Evolutionary conservation across 2,797 vertebrate species (phyloP).

Genomic region (Mormyrus proboscirostris): DNA sequence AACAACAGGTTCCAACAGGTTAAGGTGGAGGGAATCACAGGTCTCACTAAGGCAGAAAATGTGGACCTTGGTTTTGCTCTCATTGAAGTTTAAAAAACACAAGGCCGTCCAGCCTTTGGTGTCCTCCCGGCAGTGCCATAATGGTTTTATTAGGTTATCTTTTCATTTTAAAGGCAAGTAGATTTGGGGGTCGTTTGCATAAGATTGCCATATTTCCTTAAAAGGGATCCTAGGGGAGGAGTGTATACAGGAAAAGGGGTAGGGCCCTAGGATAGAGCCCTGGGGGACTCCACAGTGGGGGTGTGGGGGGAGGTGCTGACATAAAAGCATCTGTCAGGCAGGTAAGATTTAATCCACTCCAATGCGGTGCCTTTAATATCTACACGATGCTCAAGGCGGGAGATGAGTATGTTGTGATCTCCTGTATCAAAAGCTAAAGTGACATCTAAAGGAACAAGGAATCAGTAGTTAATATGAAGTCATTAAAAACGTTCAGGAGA

Average conservation of each 20-base stretch:
- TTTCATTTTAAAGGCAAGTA: neutral
- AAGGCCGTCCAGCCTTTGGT: neutral
- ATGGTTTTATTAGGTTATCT: neutral
- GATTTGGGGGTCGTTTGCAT: neutral
- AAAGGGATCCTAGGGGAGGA: neutral
- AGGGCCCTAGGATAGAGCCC: neutral
- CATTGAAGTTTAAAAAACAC: neutral
- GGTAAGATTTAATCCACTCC: neutral
- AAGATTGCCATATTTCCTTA: neutral
- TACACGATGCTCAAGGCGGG: too few relatives aligned
- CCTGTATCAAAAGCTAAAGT: neutral
- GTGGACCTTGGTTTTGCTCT: neutral
- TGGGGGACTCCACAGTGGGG: neutral
- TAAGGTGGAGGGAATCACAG: neutral
- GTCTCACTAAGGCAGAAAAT: neutral
- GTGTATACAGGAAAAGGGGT: neutral
- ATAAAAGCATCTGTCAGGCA: neutral
- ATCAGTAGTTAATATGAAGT: neutral
- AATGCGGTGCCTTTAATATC: neutral
- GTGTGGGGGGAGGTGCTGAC: neutral
- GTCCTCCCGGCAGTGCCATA: neutral
- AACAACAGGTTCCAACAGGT: neutral
- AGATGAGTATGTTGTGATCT: neutral
- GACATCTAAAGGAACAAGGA: neutral
- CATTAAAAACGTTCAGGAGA: neutral